Conservation (phyloP, 2,113 vertebrate genomes). For the Eudyptes chrysolophus region DNA sequence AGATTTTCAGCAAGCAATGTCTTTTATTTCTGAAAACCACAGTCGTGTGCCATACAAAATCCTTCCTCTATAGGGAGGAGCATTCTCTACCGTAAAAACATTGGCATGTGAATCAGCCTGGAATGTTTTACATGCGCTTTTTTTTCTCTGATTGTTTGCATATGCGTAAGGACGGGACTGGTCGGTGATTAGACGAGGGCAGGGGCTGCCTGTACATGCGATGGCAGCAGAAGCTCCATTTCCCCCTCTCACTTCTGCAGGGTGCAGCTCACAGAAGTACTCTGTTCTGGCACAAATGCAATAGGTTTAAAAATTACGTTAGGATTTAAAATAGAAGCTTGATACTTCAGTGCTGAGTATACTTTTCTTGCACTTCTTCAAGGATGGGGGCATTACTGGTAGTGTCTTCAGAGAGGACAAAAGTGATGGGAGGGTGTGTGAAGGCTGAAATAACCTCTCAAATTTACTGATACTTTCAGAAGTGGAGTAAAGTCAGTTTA, state of each 20-base stretch:
- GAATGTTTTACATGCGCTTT: neutral
- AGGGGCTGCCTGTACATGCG: accelerated
- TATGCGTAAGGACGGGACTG: no score
- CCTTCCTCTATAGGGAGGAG: neutral
- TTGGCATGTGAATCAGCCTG: neutral
- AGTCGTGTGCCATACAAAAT: accelerated
- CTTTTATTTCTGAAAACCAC: neutral
- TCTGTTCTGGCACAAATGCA: neutral
- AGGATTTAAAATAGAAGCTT: neutral
- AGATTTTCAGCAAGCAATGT: neutral
- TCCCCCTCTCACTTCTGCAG: no score
- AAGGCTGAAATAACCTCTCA: neutral
- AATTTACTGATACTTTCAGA: neutral
- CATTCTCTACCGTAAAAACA: neutral
- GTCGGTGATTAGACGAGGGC: accelerated
- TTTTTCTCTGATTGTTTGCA: neutral
- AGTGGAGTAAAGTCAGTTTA: neutral
- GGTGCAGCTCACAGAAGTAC: no score
- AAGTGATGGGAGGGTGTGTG: neutral
- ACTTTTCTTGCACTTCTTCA: neutral
- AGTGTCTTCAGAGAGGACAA: neutral
- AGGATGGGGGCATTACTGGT: no score
- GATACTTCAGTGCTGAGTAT: neutral
- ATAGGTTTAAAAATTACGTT: neutral
- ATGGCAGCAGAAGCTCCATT: neutral